Base-by-base conservation (phyloP, 1,140 invertebrate species). In the Megathymus violae region DNA sequence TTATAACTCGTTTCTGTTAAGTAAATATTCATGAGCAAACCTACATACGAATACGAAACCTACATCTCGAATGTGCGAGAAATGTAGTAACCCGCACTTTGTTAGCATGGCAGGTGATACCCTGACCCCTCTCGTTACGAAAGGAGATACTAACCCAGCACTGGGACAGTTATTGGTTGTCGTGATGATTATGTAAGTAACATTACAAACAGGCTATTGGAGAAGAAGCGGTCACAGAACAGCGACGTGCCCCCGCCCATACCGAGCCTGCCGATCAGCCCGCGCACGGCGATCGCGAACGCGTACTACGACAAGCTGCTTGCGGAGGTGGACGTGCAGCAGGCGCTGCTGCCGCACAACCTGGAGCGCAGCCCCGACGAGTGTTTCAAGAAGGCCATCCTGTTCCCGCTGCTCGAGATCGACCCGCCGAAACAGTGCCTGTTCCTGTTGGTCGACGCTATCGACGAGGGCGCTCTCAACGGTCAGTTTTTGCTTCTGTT, bases 401-500 rank as follows among this genome's bases (percentile, higher is more conserved):
- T 99, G 0, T 96, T 98, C 78, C 97, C 97, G 0, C 82, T 98
- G 7, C 85, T 97, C n/a, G 96, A 97, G 82, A 94, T 96, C 0
- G 96, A 96, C 65, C 95, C 94, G 31, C 96, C 95, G 1, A 96
- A 97, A 67, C 95, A 95, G 43, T 95, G 96, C 13, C 93, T 98
- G 59, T 95, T 98, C 71, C 91, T 98, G 7, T 84, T 99, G 6
- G 96, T 99, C 0, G 98, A 99, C 78, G 98, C 97, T 0, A 96
- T 99, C 14, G 98, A 99, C 82, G 97, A 98, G 80, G 83, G 83
- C 0, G 43, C 56, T 25, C 4, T 50, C 4, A 76, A 64, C 9
- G 84, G 82, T 88, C 7, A 69, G 77, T 71, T 0, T 3, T 38
- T 11, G 11, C 1, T n/a, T n/a, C n/a, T n/a, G n/a, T n/a, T n/a